Base-by-base conservation (phyloP, 2,113 vertebrate species). In the Thalassarche chlororhynchos region DNA sequence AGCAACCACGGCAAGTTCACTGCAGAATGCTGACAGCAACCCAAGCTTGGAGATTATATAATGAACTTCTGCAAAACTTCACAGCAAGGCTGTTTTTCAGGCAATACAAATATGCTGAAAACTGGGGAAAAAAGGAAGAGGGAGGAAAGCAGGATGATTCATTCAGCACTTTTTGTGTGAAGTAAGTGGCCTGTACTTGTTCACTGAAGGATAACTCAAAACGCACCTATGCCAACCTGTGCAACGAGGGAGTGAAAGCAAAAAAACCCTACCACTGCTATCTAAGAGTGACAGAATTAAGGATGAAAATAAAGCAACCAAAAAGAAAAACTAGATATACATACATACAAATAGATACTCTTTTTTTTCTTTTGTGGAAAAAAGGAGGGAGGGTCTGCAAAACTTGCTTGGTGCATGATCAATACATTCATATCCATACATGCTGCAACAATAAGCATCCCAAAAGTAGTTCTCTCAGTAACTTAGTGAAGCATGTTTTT, bases 31-130 rank as follows among this genome's bases (percentile, higher is more conserved):
- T 81, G 71, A 95, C 6, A 20, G 46, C 42, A 88, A 65, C 49
- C 62, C 46, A 89, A 57, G 57, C 51, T 61, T 20, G 64, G 9
- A 72, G 49, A 87, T 86, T 70, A 71, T 21, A 77, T 44, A 88
- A 78, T 68, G 34, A 95, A 81, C 47, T 80, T 55, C 58, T 87
- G 28, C 51, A 89, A 95, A 97, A 96, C 34, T 91, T 96, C 78
- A 85, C 42, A 40, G 51, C 66, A 91, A 95, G 77, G 46, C 66
- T 55, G 21, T 71, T 96, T 94, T 87, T 84, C 74, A 93, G 44
- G 78, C 57, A 87, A 69, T 32, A 36, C 32, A 96, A 89, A 93
- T 54, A 87, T 80, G 83, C 68, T 95, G 52, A 87, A 92, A 42
- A 36, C 28, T 85, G 31, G 16, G 6, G 17, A 21, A 8, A 15